phyloP scores from a whole-genome alignment of 2,888 invertebrate species.

The Steinernema hermaphroditum region DNA sequence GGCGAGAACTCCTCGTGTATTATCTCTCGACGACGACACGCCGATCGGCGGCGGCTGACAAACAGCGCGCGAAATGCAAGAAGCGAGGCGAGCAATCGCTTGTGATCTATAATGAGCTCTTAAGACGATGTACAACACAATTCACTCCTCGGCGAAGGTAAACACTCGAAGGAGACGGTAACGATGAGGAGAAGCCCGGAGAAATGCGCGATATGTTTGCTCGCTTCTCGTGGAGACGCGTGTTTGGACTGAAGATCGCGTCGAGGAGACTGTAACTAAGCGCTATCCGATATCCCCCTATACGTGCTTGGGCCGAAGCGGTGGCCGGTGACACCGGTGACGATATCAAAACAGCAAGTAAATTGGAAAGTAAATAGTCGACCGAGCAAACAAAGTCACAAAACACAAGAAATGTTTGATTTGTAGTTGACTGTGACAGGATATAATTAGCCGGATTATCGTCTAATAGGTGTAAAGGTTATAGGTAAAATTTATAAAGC shows the following conservation, averaged over 20 bases:
- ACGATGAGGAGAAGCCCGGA: conserved; percentile 5
- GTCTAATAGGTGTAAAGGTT: too few species aligned
- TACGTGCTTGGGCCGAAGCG: background rate
- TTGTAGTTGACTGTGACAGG: too few species aligned
- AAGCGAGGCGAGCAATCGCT: conserved; percentile 12
- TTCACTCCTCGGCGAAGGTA: conserved; percentile 19
- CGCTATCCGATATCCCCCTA: conserved; percentile 12
- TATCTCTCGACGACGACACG: conserved; percentile 31
- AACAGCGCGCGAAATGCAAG: conserved; percentile 24
- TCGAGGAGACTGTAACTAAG: conserved; percentile 27
- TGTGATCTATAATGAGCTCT: conserved; percentile 30
- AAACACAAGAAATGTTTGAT: too few species aligned
- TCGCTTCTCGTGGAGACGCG: background rate
- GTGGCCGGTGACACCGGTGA: too few species aligned
- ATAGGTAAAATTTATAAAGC: too few species aligned
- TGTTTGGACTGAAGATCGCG: conserved; percentile 15
- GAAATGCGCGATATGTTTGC: conserved; percentile 26
- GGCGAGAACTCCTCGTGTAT: conserved; percentile 25
- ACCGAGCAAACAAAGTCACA: too few species aligned
- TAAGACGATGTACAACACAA: conserved; percentile 29
- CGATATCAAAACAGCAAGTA: too few species aligned
- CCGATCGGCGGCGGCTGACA: conserved; percentile 14
- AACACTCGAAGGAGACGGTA: conserved; percentile 14
- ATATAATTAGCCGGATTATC: too few species aligned
- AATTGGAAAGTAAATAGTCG: too few species aligned